Percentiles rank a stretch among this genome's conserved stretches.
These are phyloP conservation scores for Rissa tridactyla DNA, from an alignment of 2,113 vertebrate species.

Conservation along the genomic window DNA sequence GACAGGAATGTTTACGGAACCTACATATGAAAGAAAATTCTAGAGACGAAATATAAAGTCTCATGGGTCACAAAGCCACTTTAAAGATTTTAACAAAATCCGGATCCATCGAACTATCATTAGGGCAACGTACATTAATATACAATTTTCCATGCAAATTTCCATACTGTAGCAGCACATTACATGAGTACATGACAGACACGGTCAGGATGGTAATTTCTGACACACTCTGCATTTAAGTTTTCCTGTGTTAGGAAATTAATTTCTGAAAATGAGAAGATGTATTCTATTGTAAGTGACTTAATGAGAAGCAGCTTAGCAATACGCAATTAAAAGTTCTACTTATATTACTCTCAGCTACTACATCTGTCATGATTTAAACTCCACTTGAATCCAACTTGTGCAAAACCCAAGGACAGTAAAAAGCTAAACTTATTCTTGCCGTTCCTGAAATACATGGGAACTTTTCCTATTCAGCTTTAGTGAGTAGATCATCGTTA, in stretches of 20 bases:
- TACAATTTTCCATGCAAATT: not conserved
- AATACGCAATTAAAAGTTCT: not conserved
- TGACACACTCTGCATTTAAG: not conserved
- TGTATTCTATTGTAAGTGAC: not conserved
- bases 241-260: not conserved
- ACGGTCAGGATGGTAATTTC: not conserved
- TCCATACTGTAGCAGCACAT: not conserved
- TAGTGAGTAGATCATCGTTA: not conserved
- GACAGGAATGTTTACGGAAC: not conserved
- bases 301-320: not conserved
- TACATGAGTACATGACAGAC: not conserved
- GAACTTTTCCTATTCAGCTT: not conserved
- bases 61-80: not conserved
- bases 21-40: not conserved
- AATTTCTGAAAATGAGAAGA: not conserved
- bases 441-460: not conserved
- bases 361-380: slow-evolving; percentile 4
- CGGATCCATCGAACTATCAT: not conserved
- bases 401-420: not conserved
- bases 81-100: not conserved
- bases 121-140: not conserved
- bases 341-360: not conserved
- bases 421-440: not conserved
- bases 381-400: not conserved
- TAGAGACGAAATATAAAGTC: not conserved